Evolutionary conservation across 2,113 vertebrate species (phyloP).

Genomic region (Dasyprocta punctata): DNA sequence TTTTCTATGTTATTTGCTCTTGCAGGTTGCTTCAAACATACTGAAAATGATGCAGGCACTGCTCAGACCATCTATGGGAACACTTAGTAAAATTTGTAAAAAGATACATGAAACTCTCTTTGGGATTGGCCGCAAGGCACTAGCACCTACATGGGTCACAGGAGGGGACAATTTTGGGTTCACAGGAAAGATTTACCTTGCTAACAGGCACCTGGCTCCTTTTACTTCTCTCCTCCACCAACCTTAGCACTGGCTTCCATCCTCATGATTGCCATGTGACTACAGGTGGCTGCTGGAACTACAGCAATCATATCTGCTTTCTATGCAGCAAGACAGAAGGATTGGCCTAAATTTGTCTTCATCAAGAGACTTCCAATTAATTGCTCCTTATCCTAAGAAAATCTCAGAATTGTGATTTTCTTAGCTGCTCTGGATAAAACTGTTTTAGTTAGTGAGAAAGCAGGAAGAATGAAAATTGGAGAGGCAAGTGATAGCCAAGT

Average conservation of each 20-base stretch:
- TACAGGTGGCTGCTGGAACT: background rate
- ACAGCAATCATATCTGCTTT: background rate
- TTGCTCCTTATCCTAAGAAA: background rate
- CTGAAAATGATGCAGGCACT: background rate
- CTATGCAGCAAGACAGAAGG: background rate
- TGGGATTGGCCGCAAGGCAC: background rate
- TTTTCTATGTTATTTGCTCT: background rate
- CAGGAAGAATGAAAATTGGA: background rate
- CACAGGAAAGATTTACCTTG: background rate
- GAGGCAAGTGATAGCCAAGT: background rate
- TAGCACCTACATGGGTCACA: background rate
- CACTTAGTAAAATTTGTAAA: background rate
- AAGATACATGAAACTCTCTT: background rate
- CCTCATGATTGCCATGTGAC: background rate
- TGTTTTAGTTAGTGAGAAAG: background rate
- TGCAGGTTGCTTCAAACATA: background rate
- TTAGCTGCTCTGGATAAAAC: background rate
- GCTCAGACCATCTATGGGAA: background rate
- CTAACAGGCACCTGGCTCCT: background rate
- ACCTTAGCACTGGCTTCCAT: background rate
- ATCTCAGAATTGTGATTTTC: background rate
- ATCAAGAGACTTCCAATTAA: background rate
- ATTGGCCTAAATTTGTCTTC: background rate
- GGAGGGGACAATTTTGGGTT: background rate
- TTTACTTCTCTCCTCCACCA: background rate